A percentile compares a stretch with the other conserved stretches of the same genome.
These are phyloP conservation scores for Holocentrus rufus DNA, from an alignment of 2,797 vertebrate species.

Conservation along the genomic window DNA sequence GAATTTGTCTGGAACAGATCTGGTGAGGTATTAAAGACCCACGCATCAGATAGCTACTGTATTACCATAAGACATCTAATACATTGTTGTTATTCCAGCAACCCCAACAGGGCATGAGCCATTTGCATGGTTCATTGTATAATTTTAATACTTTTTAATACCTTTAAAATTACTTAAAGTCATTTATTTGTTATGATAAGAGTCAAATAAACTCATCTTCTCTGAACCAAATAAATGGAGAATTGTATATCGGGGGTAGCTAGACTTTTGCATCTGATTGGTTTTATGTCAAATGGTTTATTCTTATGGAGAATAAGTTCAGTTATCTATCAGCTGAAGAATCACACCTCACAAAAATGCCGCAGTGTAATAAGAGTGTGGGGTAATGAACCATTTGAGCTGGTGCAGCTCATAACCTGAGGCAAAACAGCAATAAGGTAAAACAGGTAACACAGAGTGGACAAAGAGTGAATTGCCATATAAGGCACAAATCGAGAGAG, in stretches of 20 bases:
- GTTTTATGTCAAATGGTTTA: too few relatives aligned
- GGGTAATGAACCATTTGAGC: conserved; percentile 40
- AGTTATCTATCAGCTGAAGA: conserved; percentile 25
- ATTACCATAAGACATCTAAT: conserved; percentile 16
- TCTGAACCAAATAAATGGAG: background rate
- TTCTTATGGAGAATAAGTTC: background rate
- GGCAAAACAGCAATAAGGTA: conserved; percentile 39
- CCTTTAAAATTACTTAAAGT: conserved; percentile 1
- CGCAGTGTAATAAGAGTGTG: background rate
- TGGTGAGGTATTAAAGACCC: conserved; percentile 21
- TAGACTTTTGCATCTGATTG: background rate
- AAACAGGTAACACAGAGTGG: conserved; percentile 18
- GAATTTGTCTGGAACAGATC: conserved; percentile 19
- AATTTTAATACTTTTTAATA: conserved; percentile 2
- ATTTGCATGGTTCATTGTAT: conserved; percentile 12
- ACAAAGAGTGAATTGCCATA: conserved; percentile 35
- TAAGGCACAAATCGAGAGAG: conserved; percentile 33
- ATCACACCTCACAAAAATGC: conserved; percentile 36
- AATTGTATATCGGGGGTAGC: background rate
- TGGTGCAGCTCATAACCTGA: conserved; percentile 57
- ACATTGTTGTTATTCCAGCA: conserved; percentile 30
- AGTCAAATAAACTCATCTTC: conserved; percentile 2
- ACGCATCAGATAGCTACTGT: conserved; percentile 27
- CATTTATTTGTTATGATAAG: background rate
- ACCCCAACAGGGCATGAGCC: conserved; percentile 3